Conservation (phyloP, 1,140 invertebrate species). For the Mercenaria mercenaria region DNA sequence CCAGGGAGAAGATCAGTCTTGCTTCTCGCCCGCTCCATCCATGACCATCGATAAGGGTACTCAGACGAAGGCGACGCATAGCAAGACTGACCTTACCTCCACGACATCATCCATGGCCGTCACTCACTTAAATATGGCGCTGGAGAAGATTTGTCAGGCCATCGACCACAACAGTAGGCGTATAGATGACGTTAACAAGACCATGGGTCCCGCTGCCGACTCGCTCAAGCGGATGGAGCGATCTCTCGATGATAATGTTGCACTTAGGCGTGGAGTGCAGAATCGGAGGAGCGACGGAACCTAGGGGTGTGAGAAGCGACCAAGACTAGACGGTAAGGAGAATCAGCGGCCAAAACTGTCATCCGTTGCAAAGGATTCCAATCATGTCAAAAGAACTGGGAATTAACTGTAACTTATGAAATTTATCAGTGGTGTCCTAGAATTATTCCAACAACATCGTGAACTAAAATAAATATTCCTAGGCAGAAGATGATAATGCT, state of each 20-base stretch:
- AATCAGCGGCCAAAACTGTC: background rate
- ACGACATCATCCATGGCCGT: background rate
- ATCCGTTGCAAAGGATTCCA: too few relatives aligned
- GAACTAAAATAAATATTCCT: too few relatives aligned
- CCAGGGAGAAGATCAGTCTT: background rate
- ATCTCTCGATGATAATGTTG: background rate
- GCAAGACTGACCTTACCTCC: background rate
- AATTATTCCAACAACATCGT: too few relatives aligned
- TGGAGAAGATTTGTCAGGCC: background rate
- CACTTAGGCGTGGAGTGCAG: background rate
- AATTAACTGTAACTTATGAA: too few relatives aligned
- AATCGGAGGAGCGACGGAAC: background rate
- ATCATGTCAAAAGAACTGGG: too few relatives aligned
- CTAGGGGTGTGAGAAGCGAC: background rate
- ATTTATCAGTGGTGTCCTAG: too few relatives aligned
- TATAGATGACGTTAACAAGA: background rate
- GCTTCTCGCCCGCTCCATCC: background rate
- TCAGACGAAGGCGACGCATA: background rate
- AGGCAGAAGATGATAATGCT: too few relatives aligned
- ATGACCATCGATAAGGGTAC: background rate
- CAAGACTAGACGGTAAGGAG: background rate
- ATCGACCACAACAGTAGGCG: background rate
- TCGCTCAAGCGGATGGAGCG: background rate
- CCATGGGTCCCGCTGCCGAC: background rate
- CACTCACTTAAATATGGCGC: background rate